Evolutionary conservation across 2,888 invertebrate species (phyloP), one percentile per base, ranked within the genome.

Genomic region (Epinotia bilunana): DNA sequence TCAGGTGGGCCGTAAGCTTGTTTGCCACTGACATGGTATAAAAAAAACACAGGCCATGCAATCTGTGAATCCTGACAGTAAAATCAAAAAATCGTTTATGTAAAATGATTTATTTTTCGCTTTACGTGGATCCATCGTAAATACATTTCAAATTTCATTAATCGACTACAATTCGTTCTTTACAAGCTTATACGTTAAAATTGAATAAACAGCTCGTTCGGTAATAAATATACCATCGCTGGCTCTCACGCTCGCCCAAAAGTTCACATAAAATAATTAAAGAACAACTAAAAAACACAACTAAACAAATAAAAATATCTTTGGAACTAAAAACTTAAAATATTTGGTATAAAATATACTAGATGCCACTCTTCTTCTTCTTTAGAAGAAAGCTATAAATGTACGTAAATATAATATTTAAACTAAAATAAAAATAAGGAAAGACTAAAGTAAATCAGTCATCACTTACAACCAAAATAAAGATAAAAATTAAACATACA

Each of bases 261-360:
- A 77, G 78, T 78, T 73, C 81, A 80, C 77, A 76, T 82, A 84
- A 80, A 82, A 83, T 80, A 83, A 82, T 83, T n/a, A n/a, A n/a
- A n/a, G n/a, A n/a, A n/a, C n/a, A n/a, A n/a, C n/a, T n/a, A 81
- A 83, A 76, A 83, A 77, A 84, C 83, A 85, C 80, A 83, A 80
- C 77, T 78, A 79, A 83, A 82, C 77, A 82, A 81, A 82, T 82
- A 79, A 86, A 79, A 83, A 86, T 88, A 89, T 92, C 93, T 93
- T 93, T 93, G 93, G 93, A 89, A 90, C 87, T 82, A 84, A 90
- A 84, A 87, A 84, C 84, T 85, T 86, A 84, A 84, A 82, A 83
- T 88, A 88, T 86, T 87, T 87, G 85, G 85, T 88, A 83, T 53
- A 85, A 80, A 78, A 74, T 76, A 63, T 78, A 79, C 78, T 77